Percentiles rank a stretch among this genome's conserved stretches.
Evolutionary conservation across 2,888 invertebrate genomes (phyloP).

Genomic region (Apodemia zela): DNA sequence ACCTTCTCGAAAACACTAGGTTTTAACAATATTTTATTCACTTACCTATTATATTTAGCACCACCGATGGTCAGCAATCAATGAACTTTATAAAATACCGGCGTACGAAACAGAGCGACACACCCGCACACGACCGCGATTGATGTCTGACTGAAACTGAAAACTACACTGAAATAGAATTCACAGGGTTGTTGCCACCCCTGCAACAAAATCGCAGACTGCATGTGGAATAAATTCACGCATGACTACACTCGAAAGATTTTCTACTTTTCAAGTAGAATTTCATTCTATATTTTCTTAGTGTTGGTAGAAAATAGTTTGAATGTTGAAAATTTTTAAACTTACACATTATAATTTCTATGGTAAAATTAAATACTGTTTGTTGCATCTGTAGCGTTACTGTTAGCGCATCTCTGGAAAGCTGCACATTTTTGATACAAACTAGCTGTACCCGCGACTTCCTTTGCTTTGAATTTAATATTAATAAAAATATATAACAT

Average conservation of each 20-base stretch:
- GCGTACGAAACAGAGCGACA: neutral
- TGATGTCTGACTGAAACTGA: constrained; percentile 7
- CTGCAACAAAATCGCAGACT: constrained; percentile 4
- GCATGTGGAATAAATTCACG: neutral
- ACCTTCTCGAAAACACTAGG: neutral
- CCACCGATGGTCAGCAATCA: neutral
- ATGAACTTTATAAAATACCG: constrained; percentile 10
- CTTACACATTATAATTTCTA: no score
- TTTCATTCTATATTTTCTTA: neutral
- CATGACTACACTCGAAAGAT: constrained; percentile 5
- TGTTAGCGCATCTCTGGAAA: no score
- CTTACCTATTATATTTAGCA: neutral
- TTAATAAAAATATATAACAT: no score
- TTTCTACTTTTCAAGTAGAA: constrained; percentile 8
- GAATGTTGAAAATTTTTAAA: neutral
- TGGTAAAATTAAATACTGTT: no score
- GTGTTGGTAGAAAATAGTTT: neutral
- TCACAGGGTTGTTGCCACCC: constrained; percentile 11
- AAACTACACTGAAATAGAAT: neutral
- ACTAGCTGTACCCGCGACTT: no score
- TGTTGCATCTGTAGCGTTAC: no score
- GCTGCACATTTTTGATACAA: no score
- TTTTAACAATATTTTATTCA: neutral
- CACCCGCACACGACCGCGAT: neutral
- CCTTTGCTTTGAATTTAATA: no score